Evolutionary conservation across 2,797 vertebrate species (phyloP), one percentile per base, ranked within the genome.

Genomic region (Hydrocynus forskahlii): DNA sequence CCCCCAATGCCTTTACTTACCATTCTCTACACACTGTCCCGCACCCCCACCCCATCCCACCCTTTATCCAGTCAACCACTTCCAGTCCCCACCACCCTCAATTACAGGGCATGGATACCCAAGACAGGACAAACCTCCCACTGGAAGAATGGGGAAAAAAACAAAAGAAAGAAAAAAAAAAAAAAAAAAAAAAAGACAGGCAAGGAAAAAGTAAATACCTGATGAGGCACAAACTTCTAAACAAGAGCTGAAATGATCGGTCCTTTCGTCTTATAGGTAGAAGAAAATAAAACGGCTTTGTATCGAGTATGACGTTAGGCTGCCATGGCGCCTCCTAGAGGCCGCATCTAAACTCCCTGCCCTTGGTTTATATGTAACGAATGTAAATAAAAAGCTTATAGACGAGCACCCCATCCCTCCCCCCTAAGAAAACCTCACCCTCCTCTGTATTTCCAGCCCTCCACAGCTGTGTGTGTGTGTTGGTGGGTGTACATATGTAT

Each of bases 401-500:
- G 50, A 84, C 62, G 80, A 86, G 69, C 74, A 81, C 76, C 67
- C 88, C 91, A 84, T 64, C 77, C 84, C 78, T 60, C 88, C 90
- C 89, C 87, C 84, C 85, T n/a, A 43, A 73, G 78, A 66, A 35
- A 77, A 81, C 76, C 74, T 86, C 79, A 81, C 76, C 82, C 63
- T 81, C 85, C 57, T 86, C 88, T 89, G 89, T 87, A 93, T 92
- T 81, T 74, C 70, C 62, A 59, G 74, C 87, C 77, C 80, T 70
- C 80, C 68, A 70, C 83, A 82, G 69, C 72, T 73, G 70, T 80
- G 75, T n/a, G 76, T 73, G 70, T 80, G 75, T n/a, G 76, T 87
- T 90, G 91, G 87, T 88, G 76, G 90, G 89, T 91, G 90, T 86
- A 90, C 89, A 87, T 88, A 89, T 88, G 87, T 89, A 87, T 81